These are phyloP conservation scores for Amphiduros pacificus DNA, from an alignment of 2,888 invertebrate species.

Conservation along the genomic window DNA sequence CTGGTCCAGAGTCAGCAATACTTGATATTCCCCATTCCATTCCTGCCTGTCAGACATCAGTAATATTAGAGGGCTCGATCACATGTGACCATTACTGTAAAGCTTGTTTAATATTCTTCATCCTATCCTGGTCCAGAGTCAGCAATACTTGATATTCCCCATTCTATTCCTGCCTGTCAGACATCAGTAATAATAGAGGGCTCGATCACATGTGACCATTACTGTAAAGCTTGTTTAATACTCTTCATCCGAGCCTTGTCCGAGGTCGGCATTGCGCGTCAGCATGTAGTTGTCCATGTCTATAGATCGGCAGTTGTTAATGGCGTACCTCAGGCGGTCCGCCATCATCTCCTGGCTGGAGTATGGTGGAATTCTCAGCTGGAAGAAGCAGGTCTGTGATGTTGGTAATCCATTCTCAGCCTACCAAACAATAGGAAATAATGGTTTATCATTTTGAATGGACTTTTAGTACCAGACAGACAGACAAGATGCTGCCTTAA, in stretches of 20 bases:
- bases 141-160: constrained; percentile 65
- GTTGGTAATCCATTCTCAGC: constrained; percentile 67
- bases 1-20: constrained; percentile 55
- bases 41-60: too few species aligned
- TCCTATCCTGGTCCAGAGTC: constrained; percentile 29
- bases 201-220: too few species aligned
- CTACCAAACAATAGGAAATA: constrained; percentile 39
- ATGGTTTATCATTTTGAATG: not conserved
- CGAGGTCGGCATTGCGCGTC: constrained; percentile 62
- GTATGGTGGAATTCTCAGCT: constrained; percentile 68
- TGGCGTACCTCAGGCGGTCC: constrained; percentile 68
- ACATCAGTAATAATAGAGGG: too few species aligned
- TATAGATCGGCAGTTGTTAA: constrained; percentile 70
- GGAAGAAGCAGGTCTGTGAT: constrained; percentile 69
- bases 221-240: constrained; percentile 1
- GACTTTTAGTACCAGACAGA: too few species aligned
- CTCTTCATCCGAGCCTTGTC: constrained; percentile 27
- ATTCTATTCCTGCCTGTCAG: too few species aligned
- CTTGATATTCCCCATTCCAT: too few species aligned
- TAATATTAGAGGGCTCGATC: too few species aligned
- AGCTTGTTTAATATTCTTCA: constrained; percentile 15
- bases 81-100: not conserved
- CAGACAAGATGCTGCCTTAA: too few species aligned
- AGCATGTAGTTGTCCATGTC: constrained; percentile 75
- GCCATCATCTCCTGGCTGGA: constrained; percentile 67